Evolutionary conservation across 1,140 invertebrate genomes (phyloP).

Genomic region (Yoshiicerus persimilis): DNA sequence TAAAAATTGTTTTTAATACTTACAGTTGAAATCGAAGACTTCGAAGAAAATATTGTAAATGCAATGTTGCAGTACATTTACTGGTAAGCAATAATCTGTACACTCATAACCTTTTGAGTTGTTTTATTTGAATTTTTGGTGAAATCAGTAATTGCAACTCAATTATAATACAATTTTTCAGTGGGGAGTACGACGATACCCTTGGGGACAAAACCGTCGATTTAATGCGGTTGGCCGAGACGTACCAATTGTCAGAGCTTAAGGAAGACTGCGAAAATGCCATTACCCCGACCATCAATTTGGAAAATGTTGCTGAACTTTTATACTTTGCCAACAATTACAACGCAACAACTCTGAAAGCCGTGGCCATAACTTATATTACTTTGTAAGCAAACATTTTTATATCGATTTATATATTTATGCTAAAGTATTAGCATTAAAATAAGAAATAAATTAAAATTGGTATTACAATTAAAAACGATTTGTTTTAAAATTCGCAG

Average conservation of each 20-base stretch:
- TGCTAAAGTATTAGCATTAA: no score
- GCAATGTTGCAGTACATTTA: constrained; percentile 47
- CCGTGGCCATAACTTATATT: constrained; percentile 43
- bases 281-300: constrained; percentile 35
- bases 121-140: no score
- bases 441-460: no score
- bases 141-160: no score
- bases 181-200: constrained; percentile 35
- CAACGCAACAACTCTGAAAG: constrained; percentile 38
- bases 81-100: no score
- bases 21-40: constrained; percentile 44
- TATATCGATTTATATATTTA: no score
- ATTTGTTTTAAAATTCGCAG: no score
- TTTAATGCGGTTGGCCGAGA: constrained; percentile 46
- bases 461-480: no score
- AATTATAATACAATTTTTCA: background rate
- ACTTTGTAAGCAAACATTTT: constrained; percentile 36
- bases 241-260: constrained; percentile 39
- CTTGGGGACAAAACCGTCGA: constrained; percentile 40
- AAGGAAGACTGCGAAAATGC: constrained; percentile 47
- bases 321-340: constrained; percentile 45
- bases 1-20: no score
- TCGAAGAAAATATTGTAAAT: constrained; percentile 47
- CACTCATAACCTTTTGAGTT: no score
- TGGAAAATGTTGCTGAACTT: constrained; percentile 46